Percentiles rank a stretch among this genome's conserved stretches.
Conservation (phyloP, 92 coral and sea anemone genomes). For the Nematostella vectensis region DNA sequence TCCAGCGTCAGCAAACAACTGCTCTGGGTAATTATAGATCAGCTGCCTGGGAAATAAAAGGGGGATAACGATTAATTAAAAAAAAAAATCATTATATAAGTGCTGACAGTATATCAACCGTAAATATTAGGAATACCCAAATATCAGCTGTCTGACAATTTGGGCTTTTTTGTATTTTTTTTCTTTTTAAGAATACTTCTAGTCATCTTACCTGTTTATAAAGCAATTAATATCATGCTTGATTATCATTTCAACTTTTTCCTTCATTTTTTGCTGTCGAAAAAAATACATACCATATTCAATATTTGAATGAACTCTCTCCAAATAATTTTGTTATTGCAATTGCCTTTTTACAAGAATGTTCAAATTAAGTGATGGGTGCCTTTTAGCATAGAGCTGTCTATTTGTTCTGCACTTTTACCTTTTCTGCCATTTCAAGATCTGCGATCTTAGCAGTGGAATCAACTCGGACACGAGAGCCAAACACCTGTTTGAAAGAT, state of each 20-base stretch:
- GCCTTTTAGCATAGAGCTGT: no score
- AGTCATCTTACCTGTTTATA: slow-evolving; percentile 72
- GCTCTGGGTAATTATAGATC: slow-evolving; percentile 95
- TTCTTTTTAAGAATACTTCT: no score
- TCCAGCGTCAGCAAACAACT: slow-evolving; percentile 94
- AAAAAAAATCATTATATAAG: neutral
- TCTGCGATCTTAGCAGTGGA: slow-evolving; percentile 97
- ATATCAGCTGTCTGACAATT: no score
- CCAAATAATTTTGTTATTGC: no score
- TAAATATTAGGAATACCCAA: no score
- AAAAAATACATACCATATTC: no score
- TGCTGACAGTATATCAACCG: no score
- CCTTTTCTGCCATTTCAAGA: slow-evolving; percentile 94
- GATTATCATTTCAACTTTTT: slow-evolving; percentile 85
- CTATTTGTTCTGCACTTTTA: no score
- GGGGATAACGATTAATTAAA: neutral
- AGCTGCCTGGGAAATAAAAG: slow-evolving; percentile 52
- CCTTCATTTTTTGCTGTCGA: slow-evolving; percentile 91
- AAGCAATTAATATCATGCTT: slow-evolving; percentile 91
- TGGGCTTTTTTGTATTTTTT: no score
- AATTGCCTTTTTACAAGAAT: no score
- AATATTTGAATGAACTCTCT: no score
- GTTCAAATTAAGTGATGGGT: no score
- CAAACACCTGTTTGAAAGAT: slow-evolving; percentile 73
- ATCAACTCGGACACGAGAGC: slow-evolving; percentile 95